Conservation (phyloP, 2,888 invertebrate genomes). For the Argynnis bischoffii region DNA sequence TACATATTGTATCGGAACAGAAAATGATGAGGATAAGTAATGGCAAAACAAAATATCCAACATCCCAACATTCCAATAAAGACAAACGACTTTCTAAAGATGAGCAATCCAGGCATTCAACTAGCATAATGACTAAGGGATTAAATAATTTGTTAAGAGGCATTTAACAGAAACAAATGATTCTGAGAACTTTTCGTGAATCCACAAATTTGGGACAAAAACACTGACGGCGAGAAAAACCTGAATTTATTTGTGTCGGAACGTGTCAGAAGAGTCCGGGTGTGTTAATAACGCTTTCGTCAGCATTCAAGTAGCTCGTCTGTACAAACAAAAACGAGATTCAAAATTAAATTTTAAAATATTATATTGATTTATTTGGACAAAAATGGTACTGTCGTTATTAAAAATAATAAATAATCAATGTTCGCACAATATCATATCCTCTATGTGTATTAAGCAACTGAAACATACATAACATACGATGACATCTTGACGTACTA, state of each 20-base stretch:
- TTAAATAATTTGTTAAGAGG: slow-evolving; percentile 29
- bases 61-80: slow-evolving; percentile 18
- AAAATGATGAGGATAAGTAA: neutral
- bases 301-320: slow-evolving; percentile 76
- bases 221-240: slow-evolving; percentile 50
- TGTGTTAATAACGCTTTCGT: slow-evolving; percentile 61
- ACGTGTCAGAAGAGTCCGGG: slow-evolving; percentile 59
- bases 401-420: no score
- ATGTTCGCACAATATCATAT: neutral
- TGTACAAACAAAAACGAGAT: slow-evolving; percentile 65
- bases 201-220: slow-evolving; percentile 42
- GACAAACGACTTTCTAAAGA: slow-evolving; percentile 20
- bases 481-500: neutral
- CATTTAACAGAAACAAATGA: slow-evolving; percentile 38
- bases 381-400: no score
- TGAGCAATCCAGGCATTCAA: slow-evolving; percentile 28
- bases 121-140: slow-evolving; percentile 33
- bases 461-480: neutral
- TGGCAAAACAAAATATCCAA: slow-evolving; percentile 6
- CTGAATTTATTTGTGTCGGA: slow-evolving; percentile 53
- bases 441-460: neutral
- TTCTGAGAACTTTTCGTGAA: slow-evolving; percentile 36
- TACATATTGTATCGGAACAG: no score
- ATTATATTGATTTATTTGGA: slow-evolving; percentile 12
- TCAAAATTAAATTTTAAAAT: slow-evolving; percentile 38